These are phyloP conservation scores for Camelus dromedarius DNA, from an alignment of 2,113 vertebrate genomes.

Conservation along the genomic window DNA sequence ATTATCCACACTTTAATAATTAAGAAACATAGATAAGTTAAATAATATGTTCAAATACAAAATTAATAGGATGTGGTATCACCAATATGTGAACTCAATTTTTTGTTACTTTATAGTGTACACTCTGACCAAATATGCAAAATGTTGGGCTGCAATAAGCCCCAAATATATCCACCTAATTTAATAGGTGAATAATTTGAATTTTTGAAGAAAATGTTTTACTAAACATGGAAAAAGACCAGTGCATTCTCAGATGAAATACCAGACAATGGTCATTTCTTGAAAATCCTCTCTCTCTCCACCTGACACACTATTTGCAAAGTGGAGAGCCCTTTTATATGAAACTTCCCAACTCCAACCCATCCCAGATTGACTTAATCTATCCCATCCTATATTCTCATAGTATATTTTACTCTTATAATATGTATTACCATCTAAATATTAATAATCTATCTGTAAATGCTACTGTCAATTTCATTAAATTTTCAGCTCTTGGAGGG, in stretches of 20 bases:
- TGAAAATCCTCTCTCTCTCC: neutral
- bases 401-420: neutral
- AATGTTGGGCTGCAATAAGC: neutral
- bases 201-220: constrained; percentile 25
- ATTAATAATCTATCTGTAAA: neutral
- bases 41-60: neutral
- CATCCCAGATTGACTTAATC: neutral
- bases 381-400: neutral
- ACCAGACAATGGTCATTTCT: neutral
- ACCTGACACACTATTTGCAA: neutral
- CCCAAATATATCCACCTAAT: neutral
- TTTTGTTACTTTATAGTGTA: neutral
- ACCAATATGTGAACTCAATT: neutral
- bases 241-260: neutral
- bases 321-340: neutral
- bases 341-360: neutral
- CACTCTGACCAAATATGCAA: neutral
- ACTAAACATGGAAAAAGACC: neutral
- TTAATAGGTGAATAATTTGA: neutral
- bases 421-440: neutral
- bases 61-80: neutral
- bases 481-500: neutral
- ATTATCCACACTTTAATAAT: neutral
- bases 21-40: neutral
- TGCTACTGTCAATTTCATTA: neutral